Conservation (phyloP, 1,140 invertebrate species). For the Zaprionus inermis region DNA sequence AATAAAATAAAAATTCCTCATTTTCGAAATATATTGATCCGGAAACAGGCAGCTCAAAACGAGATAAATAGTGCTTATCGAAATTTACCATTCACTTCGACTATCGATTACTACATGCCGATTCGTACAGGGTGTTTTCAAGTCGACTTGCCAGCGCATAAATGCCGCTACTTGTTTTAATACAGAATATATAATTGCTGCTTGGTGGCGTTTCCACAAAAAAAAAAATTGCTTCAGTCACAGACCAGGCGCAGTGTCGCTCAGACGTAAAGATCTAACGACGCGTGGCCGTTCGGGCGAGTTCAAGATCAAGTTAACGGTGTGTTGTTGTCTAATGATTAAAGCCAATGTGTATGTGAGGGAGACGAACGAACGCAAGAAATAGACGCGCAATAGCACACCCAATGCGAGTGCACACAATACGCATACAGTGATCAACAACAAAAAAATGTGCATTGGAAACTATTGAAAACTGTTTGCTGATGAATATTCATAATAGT, state of each 20-base stretch:
- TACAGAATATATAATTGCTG: conserved; percentile 74
- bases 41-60: background rate
- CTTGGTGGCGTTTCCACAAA: conserved; percentile 40
- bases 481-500: conserved; percentile 52
- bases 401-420: conserved; percentile 11
- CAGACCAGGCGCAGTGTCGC: conserved; percentile 52
- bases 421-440: conserved; percentile 8
- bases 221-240: conserved; percentile 63
- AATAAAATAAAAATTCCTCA: background rate
- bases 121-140: conserved; percentile 32
- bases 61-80: background rate
- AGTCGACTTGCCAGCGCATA: background rate
- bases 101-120: background rate
- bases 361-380: conserved; percentile 45
- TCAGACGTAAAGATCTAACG: conserved; percentile 30
- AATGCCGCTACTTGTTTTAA: conserved; percentile 40
- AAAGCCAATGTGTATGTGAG: conserved; percentile 46
- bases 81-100: background rate
- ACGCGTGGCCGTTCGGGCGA: conserved; percentile 16
- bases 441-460: conserved; percentile 10
- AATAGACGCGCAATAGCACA: conserved; percentile 47
- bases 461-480: conserved; percentile 16
- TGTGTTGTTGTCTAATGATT: conserved; percentile 46
- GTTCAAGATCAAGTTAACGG: conserved; percentile 76
- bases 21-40: background rate